These are phyloP conservation scores for Diabrotica undecimpunctata DNA, from an alignment of 1,140 invertebrate genomes.

Conservation along the genomic window DNA sequence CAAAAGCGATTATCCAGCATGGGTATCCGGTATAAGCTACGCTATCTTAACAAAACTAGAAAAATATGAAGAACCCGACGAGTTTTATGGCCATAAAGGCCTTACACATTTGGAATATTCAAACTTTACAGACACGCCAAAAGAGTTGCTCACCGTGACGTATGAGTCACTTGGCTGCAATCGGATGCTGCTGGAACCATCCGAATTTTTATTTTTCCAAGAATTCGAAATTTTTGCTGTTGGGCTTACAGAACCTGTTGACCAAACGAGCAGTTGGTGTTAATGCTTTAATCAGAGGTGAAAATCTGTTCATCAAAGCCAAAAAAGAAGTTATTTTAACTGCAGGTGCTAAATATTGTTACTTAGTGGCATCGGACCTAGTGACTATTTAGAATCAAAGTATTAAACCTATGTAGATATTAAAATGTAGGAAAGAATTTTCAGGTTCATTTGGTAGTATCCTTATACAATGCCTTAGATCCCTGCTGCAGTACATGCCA, in stretches of 20 bases:
- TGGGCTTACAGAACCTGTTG: constrained; percentile 37
- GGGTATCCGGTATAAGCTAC: background rate
- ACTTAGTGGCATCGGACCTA: constrained; percentile 74
- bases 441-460: constrained; percentile 49
- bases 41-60: background rate
- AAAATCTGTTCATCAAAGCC: constrained; percentile 43
- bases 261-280: constrained; percentile 52
- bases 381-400: constrained; percentile 50
- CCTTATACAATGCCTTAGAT: constrained; percentile 25
- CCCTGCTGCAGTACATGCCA: constrained; percentile 11
- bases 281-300: constrained; percentile 48
- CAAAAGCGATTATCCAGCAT: background rate
- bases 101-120: background rate
- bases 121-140: constrained; percentile 36
- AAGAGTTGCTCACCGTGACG: constrained; percentile 46
- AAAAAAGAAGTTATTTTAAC: constrained; percentile 65
- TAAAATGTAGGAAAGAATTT: constrained; percentile 54
- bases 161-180: constrained; percentile 40
- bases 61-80: background rate
- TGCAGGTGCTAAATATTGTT: constrained; percentile 70
- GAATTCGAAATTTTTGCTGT: constrained; percentile 49
- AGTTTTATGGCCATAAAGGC: background rate
- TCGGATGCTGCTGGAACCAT: constrained; percentile 44
- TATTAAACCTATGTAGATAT: constrained; percentile 49
- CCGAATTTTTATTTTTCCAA: constrained; percentile 68